Evolutionary conservation across 2,888 invertebrate genomes (phyloP).

Genomic region (Eucera pruinosa): DNA sequence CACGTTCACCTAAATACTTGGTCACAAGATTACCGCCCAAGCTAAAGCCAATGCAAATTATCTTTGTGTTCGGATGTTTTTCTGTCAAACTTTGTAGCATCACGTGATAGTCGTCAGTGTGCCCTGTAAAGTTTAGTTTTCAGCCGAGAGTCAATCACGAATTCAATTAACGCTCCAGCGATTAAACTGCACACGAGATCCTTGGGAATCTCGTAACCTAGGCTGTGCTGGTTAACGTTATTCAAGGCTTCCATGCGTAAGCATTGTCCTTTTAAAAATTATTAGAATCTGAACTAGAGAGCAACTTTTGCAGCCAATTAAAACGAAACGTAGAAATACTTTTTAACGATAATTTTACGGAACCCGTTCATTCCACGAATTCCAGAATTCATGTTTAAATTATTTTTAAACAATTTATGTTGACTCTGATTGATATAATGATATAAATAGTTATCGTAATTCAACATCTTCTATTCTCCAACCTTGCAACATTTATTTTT

Average conservation of each 20-base stretch:
- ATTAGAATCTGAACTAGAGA: neutral
- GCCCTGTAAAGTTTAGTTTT: constrained; percentile 87
- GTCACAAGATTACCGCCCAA: constrained; percentile 96
- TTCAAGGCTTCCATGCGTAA: neutral
- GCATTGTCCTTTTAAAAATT: neutral
- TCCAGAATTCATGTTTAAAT: no score
- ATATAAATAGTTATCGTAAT: no score
- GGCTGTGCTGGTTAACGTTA: neutral
- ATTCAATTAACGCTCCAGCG: constrained; percentile 24
- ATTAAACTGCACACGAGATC: neutral
- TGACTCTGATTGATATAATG: no score
- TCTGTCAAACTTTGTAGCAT: constrained; percentile 92
- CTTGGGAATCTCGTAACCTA: constrained; percentile 8
- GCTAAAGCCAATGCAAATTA: constrained; percentile 96
- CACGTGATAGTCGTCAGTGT: constrained; percentile 94
- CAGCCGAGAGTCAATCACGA: constrained; percentile 16
- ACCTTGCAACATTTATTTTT: no score
- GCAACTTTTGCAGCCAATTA: no score
- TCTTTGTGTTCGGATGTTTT: constrained; percentile 90
- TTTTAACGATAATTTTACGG: no score
- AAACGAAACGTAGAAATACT: no score
- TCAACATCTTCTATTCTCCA: no score
- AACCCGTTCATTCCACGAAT: no score
- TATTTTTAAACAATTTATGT: no score
- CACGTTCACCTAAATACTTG: constrained; percentile 94